A percentile compares a stretch with the other conserved stretches of the same genome.
Conservation (phyloP, 2,113 vertebrate species). For the Dipodomys merriami region DNA sequence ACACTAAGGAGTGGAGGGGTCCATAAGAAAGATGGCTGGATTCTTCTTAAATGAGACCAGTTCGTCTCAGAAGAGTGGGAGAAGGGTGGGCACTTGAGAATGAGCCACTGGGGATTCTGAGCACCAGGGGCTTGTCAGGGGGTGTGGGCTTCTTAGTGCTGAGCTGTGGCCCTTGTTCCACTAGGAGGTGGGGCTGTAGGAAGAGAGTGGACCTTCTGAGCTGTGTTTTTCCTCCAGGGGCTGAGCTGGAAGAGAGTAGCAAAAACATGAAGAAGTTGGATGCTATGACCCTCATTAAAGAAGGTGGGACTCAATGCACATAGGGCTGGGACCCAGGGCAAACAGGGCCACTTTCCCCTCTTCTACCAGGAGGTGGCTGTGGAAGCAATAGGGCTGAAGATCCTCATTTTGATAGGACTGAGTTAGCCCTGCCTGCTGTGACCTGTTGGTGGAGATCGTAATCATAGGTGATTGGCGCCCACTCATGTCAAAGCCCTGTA, state of each 20-base stretch:
- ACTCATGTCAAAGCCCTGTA: not conserved
- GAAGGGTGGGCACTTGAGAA: constrained; percentile 31
- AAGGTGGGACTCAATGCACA: constrained; percentile 87
- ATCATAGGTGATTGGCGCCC: not conserved
- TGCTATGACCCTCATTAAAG: constrained; percentile 95
- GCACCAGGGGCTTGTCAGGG: not conserved
- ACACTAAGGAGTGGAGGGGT: not conserved
- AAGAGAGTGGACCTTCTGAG: constrained; percentile 47
- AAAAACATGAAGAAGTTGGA: constrained; percentile 93
- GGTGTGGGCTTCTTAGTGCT: constrained; percentile 1
- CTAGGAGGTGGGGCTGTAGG: not conserved
- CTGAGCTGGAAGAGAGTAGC: constrained; percentile 90
- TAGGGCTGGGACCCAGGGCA: constrained; percentile 2
- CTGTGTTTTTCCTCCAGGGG: constrained; percentile 83
- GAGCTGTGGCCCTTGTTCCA: not conserved
- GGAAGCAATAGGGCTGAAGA: constrained; percentile 4
- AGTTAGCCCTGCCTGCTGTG: constrained; percentile 10
- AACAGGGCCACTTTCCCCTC: not conserved
- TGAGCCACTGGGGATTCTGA: not conserved
- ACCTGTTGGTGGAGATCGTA: not conserved
- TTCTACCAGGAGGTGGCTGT: not conserved
- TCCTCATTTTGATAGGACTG: constrained; percentile 12
- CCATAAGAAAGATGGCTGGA: not conserved
- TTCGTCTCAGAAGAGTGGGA: constrained; percentile 9
- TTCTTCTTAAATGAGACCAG: not conserved